phyloP scores from a whole-genome alignment of 2,113 vertebrate species.

The Pangasianodon hypophthalmus region DNA sequence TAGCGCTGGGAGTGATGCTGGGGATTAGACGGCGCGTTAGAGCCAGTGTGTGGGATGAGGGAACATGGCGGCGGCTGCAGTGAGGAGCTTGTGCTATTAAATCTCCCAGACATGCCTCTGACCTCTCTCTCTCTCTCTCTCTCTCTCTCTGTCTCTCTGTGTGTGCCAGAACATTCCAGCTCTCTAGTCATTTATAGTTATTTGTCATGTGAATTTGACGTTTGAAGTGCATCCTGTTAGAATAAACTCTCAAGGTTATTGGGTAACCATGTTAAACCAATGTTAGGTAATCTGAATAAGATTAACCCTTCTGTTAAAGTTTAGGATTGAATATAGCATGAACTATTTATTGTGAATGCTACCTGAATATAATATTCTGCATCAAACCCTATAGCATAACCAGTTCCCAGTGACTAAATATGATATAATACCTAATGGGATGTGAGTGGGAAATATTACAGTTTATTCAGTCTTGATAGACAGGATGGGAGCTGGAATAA shows the following conservation, averaged over 20 bases:
- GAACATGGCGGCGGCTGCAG: constrained; percentile 69
- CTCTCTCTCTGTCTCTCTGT: too few species aligned
- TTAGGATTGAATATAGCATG: constrained; percentile 37
- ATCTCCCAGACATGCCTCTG: constrained; percentile 50
- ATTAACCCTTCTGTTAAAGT: constrained; percentile 34
- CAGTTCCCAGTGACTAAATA: background rate
- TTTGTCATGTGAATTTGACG: background rate
- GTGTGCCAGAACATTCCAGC: background rate
- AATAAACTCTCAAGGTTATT: constrained; percentile 14
- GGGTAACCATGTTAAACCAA: background rate
- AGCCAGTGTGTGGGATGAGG: constrained; percentile 44
- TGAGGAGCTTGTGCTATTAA: constrained; percentile 51
- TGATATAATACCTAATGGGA: background rate
- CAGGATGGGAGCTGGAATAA: background rate
- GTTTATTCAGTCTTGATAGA: background rate
- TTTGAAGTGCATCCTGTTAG: background rate
- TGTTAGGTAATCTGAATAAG: constrained; percentile 39
- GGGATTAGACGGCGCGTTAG: constrained; percentile 52
- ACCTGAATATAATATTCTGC: background rate
- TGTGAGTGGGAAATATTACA: background rate
- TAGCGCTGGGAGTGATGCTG: constrained; percentile 50
- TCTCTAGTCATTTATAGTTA: background rate
- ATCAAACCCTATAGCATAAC: background rate
- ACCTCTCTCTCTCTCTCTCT: too few species aligned
- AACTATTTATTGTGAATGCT: constrained; percentile 1